These are phyloP conservation scores for Lepetodrilus schrolli DNA, from an alignment of 2,888 invertebrate species.

Conservation along the genomic window DNA sequence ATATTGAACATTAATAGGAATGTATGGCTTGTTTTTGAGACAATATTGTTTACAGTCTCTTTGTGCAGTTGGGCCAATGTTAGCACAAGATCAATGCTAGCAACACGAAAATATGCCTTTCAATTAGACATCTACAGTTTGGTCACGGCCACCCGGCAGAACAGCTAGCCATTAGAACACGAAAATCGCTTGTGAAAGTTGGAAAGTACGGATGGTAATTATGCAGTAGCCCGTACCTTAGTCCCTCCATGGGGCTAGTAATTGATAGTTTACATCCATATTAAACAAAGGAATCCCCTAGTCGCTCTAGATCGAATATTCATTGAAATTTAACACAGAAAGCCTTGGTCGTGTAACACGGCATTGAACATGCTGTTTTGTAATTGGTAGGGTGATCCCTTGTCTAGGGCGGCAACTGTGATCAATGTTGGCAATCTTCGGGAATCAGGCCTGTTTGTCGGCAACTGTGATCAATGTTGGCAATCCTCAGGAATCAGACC, in stretches of 20 bases:
- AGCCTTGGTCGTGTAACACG: not conserved
- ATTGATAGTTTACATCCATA: not conserved
- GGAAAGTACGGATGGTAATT: not conserved
- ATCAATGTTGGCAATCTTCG: not conserved
- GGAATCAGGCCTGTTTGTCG: not conserved
- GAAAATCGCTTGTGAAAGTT: not conserved
- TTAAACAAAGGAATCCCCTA: not conserved
- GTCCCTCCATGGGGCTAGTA: not conserved
- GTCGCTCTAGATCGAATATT: not conserved
- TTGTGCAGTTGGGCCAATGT: too few relatives aligned
- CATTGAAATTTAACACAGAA: not conserved
- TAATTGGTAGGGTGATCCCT: not conserved
- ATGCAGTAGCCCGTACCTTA: not conserved
- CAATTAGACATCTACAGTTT: not conserved
- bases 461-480: too few relatives aligned
- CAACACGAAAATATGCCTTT: not conserved
- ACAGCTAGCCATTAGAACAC: not conserved
- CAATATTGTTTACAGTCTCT: too few relatives aligned
- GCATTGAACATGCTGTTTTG: not conserved
- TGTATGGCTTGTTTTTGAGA: too few relatives aligned
- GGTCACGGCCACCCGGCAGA: not conserved
- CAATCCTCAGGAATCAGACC: too few relatives aligned
- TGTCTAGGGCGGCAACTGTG: not conserved
- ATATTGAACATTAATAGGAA: too few relatives aligned
- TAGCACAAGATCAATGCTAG: not conserved